Evolutionary conservation across 2,888 invertebrate species (phyloP), one percentile per base, ranked within the genome.

Genomic region (Pammene aurita): DNA sequence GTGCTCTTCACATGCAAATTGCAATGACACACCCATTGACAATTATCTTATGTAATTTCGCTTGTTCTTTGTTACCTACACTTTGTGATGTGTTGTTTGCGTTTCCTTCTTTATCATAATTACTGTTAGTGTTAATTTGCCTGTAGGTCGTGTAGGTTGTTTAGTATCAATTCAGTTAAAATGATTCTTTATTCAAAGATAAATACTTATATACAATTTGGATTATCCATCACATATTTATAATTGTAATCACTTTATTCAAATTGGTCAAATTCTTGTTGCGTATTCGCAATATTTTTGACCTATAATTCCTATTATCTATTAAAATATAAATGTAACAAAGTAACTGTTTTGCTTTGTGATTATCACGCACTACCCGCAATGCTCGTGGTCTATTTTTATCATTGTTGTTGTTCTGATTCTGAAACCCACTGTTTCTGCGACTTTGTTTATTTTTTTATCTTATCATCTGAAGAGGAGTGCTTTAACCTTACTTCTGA

Each of bases 11-110:
- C 42, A 42, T 58, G 63, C 58, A 54, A 64, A 63, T 57, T 60
- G 34, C 42, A 67, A 54, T 46, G 54, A 58, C 69, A 65, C 69
- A 65, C 64, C 64, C 64, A 60, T 69, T 41, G 69, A 41, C n/a
- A 5, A 18, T 16, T 60, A n/a, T 54, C 38, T 38, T 34, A 11
- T 26, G 26, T n/a, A 26, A 26, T 34, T 46, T 50, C 5, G 1
- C 38, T 5, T n/a, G 58, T 14, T 58, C n/a, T 18, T 42, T 26
- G 50, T 50, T 18, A 16, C 2, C 5, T 50, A 16, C 16, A 61
- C 48, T 14, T 44, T 11, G 46, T 34, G 11, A 35, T 46, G 16
- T 61, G 11, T 35, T 48, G 5, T 7, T 35, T 48, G 14, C 9
- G 7, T 50, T 61, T 50, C 7, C 18, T 41, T 52, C n/a, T 18